These are phyloP conservation scores for Tamandua tetradactyla DNA, from an alignment of 2,797 vertebrate species.

Conservation along the genomic window DNA sequence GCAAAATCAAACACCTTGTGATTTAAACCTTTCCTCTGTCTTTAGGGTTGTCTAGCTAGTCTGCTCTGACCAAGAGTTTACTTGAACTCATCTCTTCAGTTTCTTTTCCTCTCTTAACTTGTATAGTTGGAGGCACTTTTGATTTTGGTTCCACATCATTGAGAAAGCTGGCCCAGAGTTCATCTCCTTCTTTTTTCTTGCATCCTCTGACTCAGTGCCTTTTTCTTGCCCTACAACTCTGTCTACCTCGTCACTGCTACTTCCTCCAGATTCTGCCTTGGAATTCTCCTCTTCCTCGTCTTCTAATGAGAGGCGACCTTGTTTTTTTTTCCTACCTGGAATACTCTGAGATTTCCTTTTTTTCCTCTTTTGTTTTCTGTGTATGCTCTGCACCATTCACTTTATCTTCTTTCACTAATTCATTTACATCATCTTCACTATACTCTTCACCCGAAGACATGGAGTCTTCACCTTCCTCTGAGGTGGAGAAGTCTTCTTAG, in stretches of 20 bases:
- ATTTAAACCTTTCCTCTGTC: too few species aligned
- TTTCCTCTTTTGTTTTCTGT: constrained; percentile 79
- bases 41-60: too few species aligned
- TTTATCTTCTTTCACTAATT: constrained; percentile 93
- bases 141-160: too few species aligned
- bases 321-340: constrained; percentile 89
- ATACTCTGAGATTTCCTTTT: constrained; percentile 78
- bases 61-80: too few species aligned
- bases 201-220: constrained; percentile 75
- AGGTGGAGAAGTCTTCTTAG: constrained; percentile 93
- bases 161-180: too few species aligned
- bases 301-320: constrained; percentile 86
- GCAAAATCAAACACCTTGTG: too few species aligned
- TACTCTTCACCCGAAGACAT: constrained; percentile 91
- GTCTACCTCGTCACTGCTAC: constrained; percentile 71
- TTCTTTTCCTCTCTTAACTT: too few species aligned
- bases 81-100: too few species aligned
- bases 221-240: too few species aligned
- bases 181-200: constrained; percentile 89
- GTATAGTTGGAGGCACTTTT: too few species aligned
- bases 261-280: constrained; percentile 75
- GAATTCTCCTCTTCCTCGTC: constrained; percentile 79
- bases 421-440: constrained; percentile 95
- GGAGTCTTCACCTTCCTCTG: constrained; percentile 92
- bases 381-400: too few species aligned